Percentiles rank a stretch among this genome's conserved stretches.
Conservation (phyloP, 2,797 vertebrate species). For the Pampus argenteus region DNA sequence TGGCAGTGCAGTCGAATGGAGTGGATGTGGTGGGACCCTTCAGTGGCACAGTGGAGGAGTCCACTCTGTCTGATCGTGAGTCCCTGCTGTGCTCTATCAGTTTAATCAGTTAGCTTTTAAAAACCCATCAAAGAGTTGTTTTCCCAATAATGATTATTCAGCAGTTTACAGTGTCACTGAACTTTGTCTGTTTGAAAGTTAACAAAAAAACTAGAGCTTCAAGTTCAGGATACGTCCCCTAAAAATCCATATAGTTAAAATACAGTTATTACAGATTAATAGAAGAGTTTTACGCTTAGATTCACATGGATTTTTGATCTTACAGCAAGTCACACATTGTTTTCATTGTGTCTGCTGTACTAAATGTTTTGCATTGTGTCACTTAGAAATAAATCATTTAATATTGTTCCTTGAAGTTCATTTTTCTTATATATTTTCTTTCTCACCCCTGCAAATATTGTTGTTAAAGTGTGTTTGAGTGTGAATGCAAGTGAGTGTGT, state of each 20-base stretch:
- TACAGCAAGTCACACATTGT: background rate
- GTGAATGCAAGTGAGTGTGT: constrained; percentile 29
- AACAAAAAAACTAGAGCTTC: background rate
- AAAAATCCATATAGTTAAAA: background rate
- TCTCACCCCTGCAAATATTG: constrained; percentile 1
- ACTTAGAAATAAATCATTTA: no score
- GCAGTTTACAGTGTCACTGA: background rate
- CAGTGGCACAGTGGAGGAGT: constrained; percentile 90
- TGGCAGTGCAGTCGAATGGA: constrained; percentile 96
- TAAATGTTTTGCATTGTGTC: background rate
- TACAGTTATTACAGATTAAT: background rate
- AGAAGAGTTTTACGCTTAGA: background rate
- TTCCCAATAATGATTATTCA: background rate
- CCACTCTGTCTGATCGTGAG: constrained; percentile 95
- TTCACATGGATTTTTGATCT: background rate
- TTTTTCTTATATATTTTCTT: background rate
- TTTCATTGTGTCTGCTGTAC: background rate
- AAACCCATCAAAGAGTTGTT: background rate
- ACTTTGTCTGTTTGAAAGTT: background rate
- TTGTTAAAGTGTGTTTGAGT: constrained; percentile 27
- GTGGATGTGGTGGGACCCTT: constrained; percentile 91
- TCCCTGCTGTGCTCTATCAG: constrained; percentile 30
- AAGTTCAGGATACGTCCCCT: background rate
- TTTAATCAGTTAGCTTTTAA: background rate
- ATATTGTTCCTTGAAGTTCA: background rate